Conservation (phyloP, 2,797 vertebrate species). For the Neosilurus mollespiculum region DNA sequence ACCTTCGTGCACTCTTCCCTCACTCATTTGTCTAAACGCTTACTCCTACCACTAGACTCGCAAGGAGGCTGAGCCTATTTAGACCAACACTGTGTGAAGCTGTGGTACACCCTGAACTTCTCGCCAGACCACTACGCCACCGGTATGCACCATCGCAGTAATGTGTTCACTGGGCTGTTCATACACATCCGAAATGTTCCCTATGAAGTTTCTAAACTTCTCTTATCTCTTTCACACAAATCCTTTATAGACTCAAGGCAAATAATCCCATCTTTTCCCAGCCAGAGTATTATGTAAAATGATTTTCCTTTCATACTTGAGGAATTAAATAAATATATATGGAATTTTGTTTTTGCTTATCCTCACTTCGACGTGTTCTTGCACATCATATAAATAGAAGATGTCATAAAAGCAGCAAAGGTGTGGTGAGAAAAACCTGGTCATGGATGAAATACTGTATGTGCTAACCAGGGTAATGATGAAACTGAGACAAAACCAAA, state of each 20-base stretch:
- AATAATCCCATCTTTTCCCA: not conserved
- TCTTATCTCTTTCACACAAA: not conserved
- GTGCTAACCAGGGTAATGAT: conserved; percentile 50
- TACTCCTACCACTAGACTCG: too few relatives aligned
- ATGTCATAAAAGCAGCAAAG: conserved; percentile 14
- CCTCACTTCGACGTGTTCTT: not conserved
- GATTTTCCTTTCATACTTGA: conserved; percentile 28
- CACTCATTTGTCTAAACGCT: too few relatives aligned
- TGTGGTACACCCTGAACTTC: too few relatives aligned
- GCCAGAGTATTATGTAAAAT: not conserved
- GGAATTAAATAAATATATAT: conserved; percentile 4
- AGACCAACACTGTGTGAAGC: too few relatives aligned
- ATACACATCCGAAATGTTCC: conserved; percentile 11
- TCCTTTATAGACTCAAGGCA: not conserved
- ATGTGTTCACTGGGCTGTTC: not conserved
- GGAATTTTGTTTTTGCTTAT: not conserved
- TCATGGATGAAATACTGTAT: conserved; percentile 48
- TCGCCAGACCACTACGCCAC: too few relatives aligned
- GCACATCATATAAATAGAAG: not conserved
- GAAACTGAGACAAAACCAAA: conserved; percentile 22
- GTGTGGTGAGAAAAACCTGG: conserved; percentile 12
- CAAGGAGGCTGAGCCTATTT: too few relatives aligned
- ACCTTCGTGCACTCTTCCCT: too few relatives aligned
- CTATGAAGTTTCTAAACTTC: conserved; percentile 13
- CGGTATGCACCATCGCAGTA: too few relatives aligned